Conservation (phyloP, 2,113 vertebrate genomes). For the Osmerus mordax region DNA sequence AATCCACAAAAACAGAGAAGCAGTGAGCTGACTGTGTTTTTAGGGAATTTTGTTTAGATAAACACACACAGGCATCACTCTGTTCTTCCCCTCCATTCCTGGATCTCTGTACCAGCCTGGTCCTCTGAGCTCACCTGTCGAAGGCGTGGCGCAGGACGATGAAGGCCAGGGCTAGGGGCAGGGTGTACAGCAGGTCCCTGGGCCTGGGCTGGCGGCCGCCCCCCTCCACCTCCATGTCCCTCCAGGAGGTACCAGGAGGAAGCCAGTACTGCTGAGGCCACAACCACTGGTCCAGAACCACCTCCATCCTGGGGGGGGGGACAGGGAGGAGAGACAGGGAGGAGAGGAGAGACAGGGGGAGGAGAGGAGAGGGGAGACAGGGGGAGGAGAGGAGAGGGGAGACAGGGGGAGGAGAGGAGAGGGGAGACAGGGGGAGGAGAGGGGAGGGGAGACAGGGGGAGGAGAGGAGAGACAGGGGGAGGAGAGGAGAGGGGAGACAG, state of each 20-base stretch:
- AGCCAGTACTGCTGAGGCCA: slow-evolving; percentile 85
- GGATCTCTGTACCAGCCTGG: no score
- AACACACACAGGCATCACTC: no score
- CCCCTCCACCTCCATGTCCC: slow-evolving; percentile 72
- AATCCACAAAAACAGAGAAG: no score
- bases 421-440: background rate
- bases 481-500: background rate
- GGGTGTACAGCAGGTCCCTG: slow-evolving; percentile 72
- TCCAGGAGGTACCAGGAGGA: slow-evolving; percentile 80
- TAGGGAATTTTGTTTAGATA: no score
- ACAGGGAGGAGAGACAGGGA: background rate
- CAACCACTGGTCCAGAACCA: slow-evolving; percentile 77
- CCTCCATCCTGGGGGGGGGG: slow-evolving; percentile 74
- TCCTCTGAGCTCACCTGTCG: slow-evolving; percentile 77
- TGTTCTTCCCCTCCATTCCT: no score
- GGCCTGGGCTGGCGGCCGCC: slow-evolving; percentile 73
- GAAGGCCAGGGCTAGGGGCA: slow-evolving; percentile 79
- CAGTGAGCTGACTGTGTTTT: no score
- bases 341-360: background rate
- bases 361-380: background rate
- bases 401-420: background rate
- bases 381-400: background rate
- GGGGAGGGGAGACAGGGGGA: background rate
- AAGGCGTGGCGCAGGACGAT: slow-evolving; percentile 74
- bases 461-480: background rate